Evolutionary conservation across 2,113 vertebrate species (phyloP), one percentile per base, ranked within the genome.

Genomic region (Mirza zaza): DNA sequence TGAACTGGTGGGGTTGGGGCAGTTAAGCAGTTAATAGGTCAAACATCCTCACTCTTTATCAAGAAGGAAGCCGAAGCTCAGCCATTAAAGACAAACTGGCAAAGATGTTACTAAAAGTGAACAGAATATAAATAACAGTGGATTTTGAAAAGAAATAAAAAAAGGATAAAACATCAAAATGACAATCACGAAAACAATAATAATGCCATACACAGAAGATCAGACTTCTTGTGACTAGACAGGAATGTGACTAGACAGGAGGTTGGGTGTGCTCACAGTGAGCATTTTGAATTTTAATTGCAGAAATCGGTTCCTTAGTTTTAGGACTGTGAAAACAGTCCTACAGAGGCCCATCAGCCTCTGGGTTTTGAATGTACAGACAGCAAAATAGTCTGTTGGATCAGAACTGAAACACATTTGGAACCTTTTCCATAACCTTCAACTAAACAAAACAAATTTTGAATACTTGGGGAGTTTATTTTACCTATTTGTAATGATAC

Each of bases 181-280:
- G 71, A 73, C 0, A 76, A 48, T 45, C 4, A 79, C 83, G 65
- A 87, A 95, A 97, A 87, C 48, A 97, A 80, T 50, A 94, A 27
- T 1, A 50, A 6, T 93, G 95, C 97, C 98, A 91, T 97, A 87
- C 98, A 98, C 29, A 91, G 91, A 42, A 94, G 50, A 75, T 39
- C 87, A 94, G 63, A 86, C 76, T 84, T 94, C 87, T 68, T 57
- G 93, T 97, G 97, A 97, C 94, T 96, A 94, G 96, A 98, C 88
- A 97, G 96, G 93, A 63, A 9, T 42, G 34, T 29, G 57, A 18
- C 61, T 29, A 63, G 25, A 29, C 27, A 63, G 15, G 6, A 3
- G 13, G n/a, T 21, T n/a, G 7, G 63, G 86, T 65, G 25, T 50
- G 39, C 23, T 91, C 61, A 97, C 4, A 34, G 29, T 1, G 45